These are phyloP conservation scores for Epicauta chinensis DNA, from an alignment of 1,140 invertebrate genomes.

Conservation along the genomic window DNA sequence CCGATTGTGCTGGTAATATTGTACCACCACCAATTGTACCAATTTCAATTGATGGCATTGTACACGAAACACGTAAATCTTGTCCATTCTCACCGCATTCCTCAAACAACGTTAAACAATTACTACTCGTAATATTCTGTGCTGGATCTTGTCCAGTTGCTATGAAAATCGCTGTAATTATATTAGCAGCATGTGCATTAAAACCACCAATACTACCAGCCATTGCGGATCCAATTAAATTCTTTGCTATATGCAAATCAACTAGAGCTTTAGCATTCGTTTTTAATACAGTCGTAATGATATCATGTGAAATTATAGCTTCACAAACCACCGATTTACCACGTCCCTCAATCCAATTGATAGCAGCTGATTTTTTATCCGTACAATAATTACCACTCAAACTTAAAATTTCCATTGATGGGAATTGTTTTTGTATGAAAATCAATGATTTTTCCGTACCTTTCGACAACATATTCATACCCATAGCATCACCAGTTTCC, in stretches of 20 bases:
- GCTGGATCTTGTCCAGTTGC: slow-evolving; percentile 98
- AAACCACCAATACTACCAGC: slow-evolving; percentile 91
- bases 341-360: slow-evolving; percentile 97
- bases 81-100: slow-evolving; percentile 66
- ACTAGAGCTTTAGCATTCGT: slow-evolving; percentile 79
- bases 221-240: slow-evolving; percentile 88
- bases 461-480: slow-evolving; percentile 99
- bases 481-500: slow-evolving; percentile 97
- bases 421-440: slow-evolving; percentile 63
- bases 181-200: slow-evolving; percentile 97
- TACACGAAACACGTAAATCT: slow-evolving; percentile 90
- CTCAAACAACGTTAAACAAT: slow-evolving; percentile 94
- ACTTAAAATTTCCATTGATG: slow-evolving; percentile 87
- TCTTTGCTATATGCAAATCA: slow-evolving; percentile 88
- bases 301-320: slow-evolving; percentile 69
- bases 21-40: slow-evolving; percentile 98
- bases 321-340: slow-evolving; percentile 95
- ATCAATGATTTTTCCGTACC: slow-evolving; percentile 80
- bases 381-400: slow-evolving; percentile 96
- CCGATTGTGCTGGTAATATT: slow-evolving; percentile 80
- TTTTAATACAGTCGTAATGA: slow-evolving; percentile 72
- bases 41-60: slow-evolving; percentile 96
- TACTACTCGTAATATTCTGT: slow-evolving; percentile 92
- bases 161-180: slow-evolving; percentile 95
- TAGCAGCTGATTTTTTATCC: slow-evolving; percentile 93